Evolutionary conservation across 2,113 vertebrate species (phyloP), one percentile per base, ranked within the genome.

Genomic region (Pelusios castaneus): DNA sequence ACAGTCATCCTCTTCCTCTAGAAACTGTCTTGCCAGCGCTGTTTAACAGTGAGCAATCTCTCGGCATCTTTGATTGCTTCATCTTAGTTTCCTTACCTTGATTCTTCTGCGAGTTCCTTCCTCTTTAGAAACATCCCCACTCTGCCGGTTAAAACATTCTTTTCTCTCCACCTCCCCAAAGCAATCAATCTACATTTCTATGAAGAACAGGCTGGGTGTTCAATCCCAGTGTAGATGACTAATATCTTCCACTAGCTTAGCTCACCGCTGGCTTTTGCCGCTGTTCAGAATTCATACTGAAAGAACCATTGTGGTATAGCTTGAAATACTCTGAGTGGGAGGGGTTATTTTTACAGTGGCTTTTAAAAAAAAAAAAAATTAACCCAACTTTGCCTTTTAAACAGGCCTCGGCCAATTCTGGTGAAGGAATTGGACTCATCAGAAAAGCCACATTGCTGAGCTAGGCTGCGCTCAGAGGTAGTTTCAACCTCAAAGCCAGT

Each of bases 161-260:
- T 43, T 31, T 81, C 77, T 78, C 52, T 2, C 67, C 29, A 25
- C 49, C 11, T 55, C 77, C 60, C 82, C 51, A 29, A 22, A 45
- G 73, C 38, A 76, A 76, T 5, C 73, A 76, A 29, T 24, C 73
- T 76, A 27, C 41, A 43, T 45, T 45, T 76, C 41, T 16, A 4
- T 7, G 29, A 88, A 86, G 70, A 34, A 34, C 78, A 70, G 47
- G 45, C 34, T n/a, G n/a, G 49, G 25, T 29, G 41, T 38, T 38
- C 38, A 8, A n/a, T 5, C 43, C 7, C 3, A 77, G 43, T 10
- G 0, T 2, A 2, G 13, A 85, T 88, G 94, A 95, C 86, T 54
- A 60, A 96, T 83, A 80, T 67, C 81, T 93, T 85, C 89, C 91
- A 70, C 60, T 52, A 76, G 85, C 80, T 45, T 83, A 90, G 29